Base-by-base conservation (phyloP, 2,888 invertebrate species). In the Timema cristinae region DNA sequence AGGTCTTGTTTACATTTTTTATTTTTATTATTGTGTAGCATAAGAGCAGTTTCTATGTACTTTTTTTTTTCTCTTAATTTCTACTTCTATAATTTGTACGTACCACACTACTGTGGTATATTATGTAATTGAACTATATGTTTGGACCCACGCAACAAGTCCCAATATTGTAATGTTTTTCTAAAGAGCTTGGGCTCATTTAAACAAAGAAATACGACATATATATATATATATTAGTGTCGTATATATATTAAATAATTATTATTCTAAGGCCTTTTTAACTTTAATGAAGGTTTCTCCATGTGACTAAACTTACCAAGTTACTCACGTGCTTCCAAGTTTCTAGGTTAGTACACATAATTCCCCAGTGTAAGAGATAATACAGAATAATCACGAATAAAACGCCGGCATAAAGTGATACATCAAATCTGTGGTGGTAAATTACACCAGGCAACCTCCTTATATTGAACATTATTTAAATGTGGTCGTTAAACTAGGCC, bases 261-360 rank as follows among this genome's bases (percentile, higher is more conserved):
- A 70, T 1, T 13, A 6, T 63, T 10, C 61, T 0, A n/a, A 13
- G 11, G 48, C 32, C 4, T 32, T 32, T 32, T 32, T 32, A 32
- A 32, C 32, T 32, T 32, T 32, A 32, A 32, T 32, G 32, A 32
- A 32, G 32, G 32, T 32, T 32, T 4, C 4, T 32, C 32, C 32
- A 32, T 32, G 1, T 4, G 15, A 51, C 7, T 11, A 32, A 16
- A 69, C 71, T 72, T 71, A 72, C 73, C 71, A 76, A 69, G 50
- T 73, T 74, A 66, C 69, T 73, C 54, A 88, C 83, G 78, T 87
- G 85, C 70, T 83, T 81, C 81, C 85, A 85, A n/a, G 87, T 84
- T 77, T 86, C 85, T 68, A 86, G 80, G 79, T 86, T 86, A 50
- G 85, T 84, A 79, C 88, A 89, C 77, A 87, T 80, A 67, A 88